Base-by-base conservation (phyloP, 2,113 vertebrate species). In the Alosa alosa region DNA sequence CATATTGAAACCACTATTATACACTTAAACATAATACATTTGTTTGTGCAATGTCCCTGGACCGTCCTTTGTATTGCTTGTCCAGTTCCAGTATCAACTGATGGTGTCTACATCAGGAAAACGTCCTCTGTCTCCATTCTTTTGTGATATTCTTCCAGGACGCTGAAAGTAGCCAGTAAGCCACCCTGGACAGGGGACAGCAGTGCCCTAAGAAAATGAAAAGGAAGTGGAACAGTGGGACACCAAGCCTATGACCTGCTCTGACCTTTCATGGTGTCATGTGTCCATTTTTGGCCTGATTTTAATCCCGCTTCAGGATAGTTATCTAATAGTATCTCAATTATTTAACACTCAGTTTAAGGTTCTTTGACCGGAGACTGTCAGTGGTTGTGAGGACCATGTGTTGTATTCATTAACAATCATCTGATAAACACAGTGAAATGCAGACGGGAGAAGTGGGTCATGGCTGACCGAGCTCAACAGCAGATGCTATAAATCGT, bases 381-480 rank as follows among this genome's bases (percentile, higher is more conserved):
- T 55, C 4, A 4, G 15, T 55, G 52, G 17, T 15, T 55, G 52
- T 55, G 4, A 4, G 52, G 52, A 55, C 52, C 52, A 18, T 55
- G 52, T 55, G 52, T 55, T 55, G 15, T 55, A 13, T 55, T 15
- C 17, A 55, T 55, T 55, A 18, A 17, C 17, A 68, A 68, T 68
- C 60, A 68, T 44, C 60, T 25, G 11, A 68, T n/a, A 68, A 68
- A 68, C 60, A 64, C 60, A 68, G 60, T 2, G 5, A 25, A 68
- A 55, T 55, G n/a, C 20, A 68, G 60, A 25, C 6, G 22, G 6
- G 60, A 22, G 20, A 68, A 68, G 60, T 68, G n/a, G 60, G 60
- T 68, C 60, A 68, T 68, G 60, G 60, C 25, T 68, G 60, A 68
- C 60, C 60, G 60, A 68, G 60, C 60, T 25, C 60, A 68, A 68